phyloP scores from a whole-genome alignment of 1,140 invertebrate genomes.

The Drosophila pectinifera region DNA sequence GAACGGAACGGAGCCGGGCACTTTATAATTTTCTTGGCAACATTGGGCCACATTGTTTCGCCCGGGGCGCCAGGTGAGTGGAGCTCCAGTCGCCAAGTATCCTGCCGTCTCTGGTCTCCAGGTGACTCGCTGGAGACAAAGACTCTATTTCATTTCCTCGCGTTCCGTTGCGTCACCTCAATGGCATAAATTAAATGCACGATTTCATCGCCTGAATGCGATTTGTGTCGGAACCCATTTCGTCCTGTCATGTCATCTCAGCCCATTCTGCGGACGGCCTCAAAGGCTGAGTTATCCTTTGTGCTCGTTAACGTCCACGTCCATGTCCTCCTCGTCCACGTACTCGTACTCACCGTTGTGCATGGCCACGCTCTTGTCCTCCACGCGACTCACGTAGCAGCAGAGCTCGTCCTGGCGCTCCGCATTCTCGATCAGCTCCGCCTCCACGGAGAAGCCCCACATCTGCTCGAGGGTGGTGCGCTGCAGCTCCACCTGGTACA shows the following conservation, averaged over 20 bases:
- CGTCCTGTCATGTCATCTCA: slow-evolving; percentile 32
- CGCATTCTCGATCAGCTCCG: slow-evolving; percentile 97
- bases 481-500: slow-evolving; percentile 98
- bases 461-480: slow-evolving; percentile 95
- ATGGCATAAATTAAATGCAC: slow-evolving; percentile 55
- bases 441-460: slow-evolving; percentile 99
- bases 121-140: slow-evolving; percentile 29
- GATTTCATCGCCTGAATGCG: slow-evolving; percentile 50
- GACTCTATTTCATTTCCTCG: slow-evolving; percentile 45
- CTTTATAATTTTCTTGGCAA: slow-evolving; percentile 68
- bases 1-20: slow-evolving; percentile 37
- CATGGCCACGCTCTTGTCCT: slow-evolving; percentile 97
- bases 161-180: slow-evolving; percentile 46
- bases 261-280: slow-evolving; percentile 8
- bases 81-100: slow-evolving; percentile 6
- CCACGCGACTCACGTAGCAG: slow-evolving; percentile 97
- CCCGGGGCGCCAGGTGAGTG: slow-evolving; percentile 37
- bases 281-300: slow-evolving; percentile 9
- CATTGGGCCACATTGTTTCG: slow-evolving; percentile 65
- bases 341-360: slow-evolving; percentile 91
- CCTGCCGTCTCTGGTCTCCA: not conserved
- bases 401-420: slow-evolving; percentile 98
- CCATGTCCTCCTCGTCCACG: no score
- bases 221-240: slow-evolving; percentile 44
- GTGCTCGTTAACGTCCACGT: not conserved